Base-by-base conservation (phyloP, 2,888 invertebrate species). In the Dicycla oo region DNA sequence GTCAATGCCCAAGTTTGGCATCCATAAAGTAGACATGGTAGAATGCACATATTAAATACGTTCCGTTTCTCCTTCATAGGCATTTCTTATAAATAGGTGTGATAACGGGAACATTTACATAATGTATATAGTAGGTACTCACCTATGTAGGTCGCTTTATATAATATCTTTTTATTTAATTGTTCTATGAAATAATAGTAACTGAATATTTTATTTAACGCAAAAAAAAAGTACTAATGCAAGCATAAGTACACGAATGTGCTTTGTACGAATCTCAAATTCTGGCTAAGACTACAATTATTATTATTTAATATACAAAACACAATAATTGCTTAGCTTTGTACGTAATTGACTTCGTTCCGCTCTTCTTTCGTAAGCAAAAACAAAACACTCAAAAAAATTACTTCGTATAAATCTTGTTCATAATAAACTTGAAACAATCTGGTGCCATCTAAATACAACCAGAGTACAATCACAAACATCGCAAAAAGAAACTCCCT, bases 41-140 rank as follows among this genome's bases (percentile, higher is more conserved):
- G n/a, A n/a, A n/a, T n/a, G n/a, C n/a, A n/a, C n/a, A n/a, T n/a
- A n/a, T n/a, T n/a, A n/a, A n/a, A n/a, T n/a, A n/a, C n/a, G n/a
- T n/a, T n/a, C n/a, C n/a, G n/a, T n/a, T n/a, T n/a, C n/a, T n/a
- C n/a, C n/a, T n/a, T n/a, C n/a, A n/a, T n/a, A n/a, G n/a, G n/a
- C n/a, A n/a, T n/a, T n/a, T n/a, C n/a, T n/a, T n/a, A n/a, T n/a
- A 94, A 95, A 94, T 91, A 90, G 88, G 86, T 88, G 83, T 91
- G 94, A 94, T 94, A 93, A 91, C 88, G 87, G 91, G 90, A 89
- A 82, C 83, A 90, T 90, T 90, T 90, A 84, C 88, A 92, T 78
- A 68, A n/a, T n/a, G n/a, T 72, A 69, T n/a, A n/a, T n/a, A n/a
- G n/a, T n/a, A n/a, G n/a, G 57, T 63, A 78, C 30, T 65, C 69